Conservation (phyloP, 2,113 vertebrate genomes). For the Psephotus haematonotus region DNA sequence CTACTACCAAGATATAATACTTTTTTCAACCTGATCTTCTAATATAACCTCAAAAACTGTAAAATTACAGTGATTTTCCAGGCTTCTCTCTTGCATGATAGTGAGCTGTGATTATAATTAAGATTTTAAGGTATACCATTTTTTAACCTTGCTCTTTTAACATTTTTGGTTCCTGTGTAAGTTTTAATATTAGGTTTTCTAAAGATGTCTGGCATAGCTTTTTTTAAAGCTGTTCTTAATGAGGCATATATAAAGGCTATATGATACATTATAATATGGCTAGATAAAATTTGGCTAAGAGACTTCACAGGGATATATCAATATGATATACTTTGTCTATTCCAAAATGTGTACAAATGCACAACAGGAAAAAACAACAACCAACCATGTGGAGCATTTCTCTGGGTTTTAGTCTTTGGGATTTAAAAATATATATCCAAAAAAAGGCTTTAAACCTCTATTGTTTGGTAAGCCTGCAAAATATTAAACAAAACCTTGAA, state of each 20-base stretch:
- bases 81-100: not conserved
- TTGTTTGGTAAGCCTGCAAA: not conserved
- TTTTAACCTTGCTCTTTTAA: not conserved
- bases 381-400: not conserved
- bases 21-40: not conserved
- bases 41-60: not conserved
- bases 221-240: not conserved
- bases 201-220: not conserved
- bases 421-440: not conserved
- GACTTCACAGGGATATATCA: not conserved
- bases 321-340: not conserved
- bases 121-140: not conserved
- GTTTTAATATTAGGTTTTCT: not conserved
- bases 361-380: not conserved
- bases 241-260: not conserved
- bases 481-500: not conserved
- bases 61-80: not conserved
- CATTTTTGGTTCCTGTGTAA: not conserved
- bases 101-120: not conserved
- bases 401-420: not conserved
- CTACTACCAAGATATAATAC: not conserved
- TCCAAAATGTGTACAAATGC: not conserved
- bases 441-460: not conserved
- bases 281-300: not conserved
- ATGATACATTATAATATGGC: not conserved